A percentile compares a stretch with the other conserved stretches of the same genome.
Conservation (phyloP, 2,888 invertebrate species). For the Chironomus tentans region DNA sequence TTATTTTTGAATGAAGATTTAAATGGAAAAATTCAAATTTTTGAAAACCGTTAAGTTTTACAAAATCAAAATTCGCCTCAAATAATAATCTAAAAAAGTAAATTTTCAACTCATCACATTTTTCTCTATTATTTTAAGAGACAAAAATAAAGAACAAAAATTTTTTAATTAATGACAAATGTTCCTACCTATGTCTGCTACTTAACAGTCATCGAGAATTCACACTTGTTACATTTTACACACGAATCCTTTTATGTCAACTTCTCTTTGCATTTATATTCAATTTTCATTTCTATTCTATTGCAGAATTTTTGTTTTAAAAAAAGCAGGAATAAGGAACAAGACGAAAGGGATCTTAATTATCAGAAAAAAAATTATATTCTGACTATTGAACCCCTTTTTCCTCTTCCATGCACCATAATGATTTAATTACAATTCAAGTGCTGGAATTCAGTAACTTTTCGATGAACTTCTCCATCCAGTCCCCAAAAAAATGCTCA, state of each 20-base stretch:
- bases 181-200: background rate
- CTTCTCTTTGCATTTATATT: background rate
- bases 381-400: constrained; percentile 3
- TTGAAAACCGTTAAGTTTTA: no score
- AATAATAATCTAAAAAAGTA: no score
- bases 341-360: constrained; percentile 10
- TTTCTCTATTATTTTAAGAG: background rate
- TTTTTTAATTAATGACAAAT: background rate
- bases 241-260: no score
- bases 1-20: no score
- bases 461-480: background rate
- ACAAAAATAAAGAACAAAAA: background rate
- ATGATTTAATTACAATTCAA: constrained; percentile 26
- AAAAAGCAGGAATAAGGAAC: background rate
- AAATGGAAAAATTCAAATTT: no score
- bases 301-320: no score
- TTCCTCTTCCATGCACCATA: background rate
- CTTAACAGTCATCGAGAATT: no score
- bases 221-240: no score
- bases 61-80: no score
- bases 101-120: no score
- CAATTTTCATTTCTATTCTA: background rate
- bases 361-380: constrained; percentile 1
- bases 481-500: background rate
- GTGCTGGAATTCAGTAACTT: constrained; percentile 8